Evolutionary conservation across 2,797 vertebrate species (phyloP).

Genomic region (Tragopan temminckii): DNA sequence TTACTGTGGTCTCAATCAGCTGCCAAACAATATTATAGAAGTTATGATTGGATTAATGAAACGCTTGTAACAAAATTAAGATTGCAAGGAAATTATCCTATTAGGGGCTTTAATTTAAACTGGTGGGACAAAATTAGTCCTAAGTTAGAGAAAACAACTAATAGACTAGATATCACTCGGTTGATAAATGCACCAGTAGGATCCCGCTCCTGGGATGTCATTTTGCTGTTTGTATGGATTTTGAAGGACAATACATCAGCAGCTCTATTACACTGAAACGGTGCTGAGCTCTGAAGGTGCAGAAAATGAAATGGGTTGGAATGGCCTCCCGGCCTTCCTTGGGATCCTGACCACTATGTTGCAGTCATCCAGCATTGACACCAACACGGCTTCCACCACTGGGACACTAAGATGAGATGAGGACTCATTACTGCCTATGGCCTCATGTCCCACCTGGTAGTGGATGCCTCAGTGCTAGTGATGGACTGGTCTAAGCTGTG

Average conservation of each 20-base stretch:
- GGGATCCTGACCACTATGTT: neutral
- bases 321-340: neutral
- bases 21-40: slow-evolving; percentile 76
- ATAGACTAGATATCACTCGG: slow-evolving; percentile 41
- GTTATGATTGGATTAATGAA: slow-evolving; percentile 81
- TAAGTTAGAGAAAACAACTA: slow-evolving; percentile 72
- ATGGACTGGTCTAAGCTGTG: rapidly evolving
- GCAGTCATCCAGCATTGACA: neutral
- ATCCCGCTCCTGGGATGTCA: neutral
- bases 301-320: neutral
- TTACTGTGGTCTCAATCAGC: slow-evolving; percentile 71
- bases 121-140: slow-evolving; percentile 71
- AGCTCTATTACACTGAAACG: neutral
- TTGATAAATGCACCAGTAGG: slow-evolving; percentile 60
- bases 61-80: slow-evolving; percentile 79
- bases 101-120: slow-evolving; percentile 71
- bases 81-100: slow-evolving; percentile 72
- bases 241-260: neutral
- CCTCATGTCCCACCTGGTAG: rapidly evolving
- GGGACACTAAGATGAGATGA: rapidly evolving
- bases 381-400: neutral
- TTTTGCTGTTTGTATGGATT: neutral
- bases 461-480: neutral
- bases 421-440: neutral
- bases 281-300: neutral